These are phyloP conservation scores for Aegithalos caudatus DNA, from an alignment of 2,113 vertebrate genomes.

Conservation along the genomic window DNA sequence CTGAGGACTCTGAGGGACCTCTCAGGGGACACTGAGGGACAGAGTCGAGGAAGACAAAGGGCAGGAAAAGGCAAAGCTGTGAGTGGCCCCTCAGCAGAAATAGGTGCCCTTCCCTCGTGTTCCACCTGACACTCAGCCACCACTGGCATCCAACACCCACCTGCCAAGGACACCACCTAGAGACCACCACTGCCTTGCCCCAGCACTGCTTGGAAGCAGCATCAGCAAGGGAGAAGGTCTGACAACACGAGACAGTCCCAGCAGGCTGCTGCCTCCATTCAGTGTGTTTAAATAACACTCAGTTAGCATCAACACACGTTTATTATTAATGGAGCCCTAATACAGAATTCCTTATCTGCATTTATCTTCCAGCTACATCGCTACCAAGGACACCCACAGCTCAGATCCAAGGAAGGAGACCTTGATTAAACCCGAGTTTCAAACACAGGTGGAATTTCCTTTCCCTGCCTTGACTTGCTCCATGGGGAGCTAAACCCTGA, in stretches of 20 bases:
- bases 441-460: slow-evolving; percentile 34
- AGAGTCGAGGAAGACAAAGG: not conserved
- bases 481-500: slow-evolving; percentile 34
- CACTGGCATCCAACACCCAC: not conserved
- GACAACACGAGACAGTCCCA: not conserved
- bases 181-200: fast-evolving
- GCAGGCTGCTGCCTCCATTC: slow-evolving; percentile 18
- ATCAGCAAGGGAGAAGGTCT: not conserved
- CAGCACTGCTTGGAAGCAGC: not conserved
- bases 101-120: fast-evolving
- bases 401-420: slow-evolving; percentile 33
- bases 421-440: slow-evolving; percentile 6
- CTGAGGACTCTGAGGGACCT: not conserved
- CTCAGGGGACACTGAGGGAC: not conserved
- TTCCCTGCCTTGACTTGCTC: slow-evolving; percentile 29
- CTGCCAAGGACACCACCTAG: fast-evolving
- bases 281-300: slow-evolving; percentile 62
- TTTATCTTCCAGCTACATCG: slow-evolving; percentile 55
- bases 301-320: slow-evolving; percentile 63
- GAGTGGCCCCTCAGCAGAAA: not conserved
- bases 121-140: fast-evolving
- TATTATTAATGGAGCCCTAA: slow-evolving; percentile 64
- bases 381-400: slow-evolving; percentile 36
- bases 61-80: not conserved
- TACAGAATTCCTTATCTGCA: slow-evolving; percentile 44